A percentile compares a stretch with the other conserved stretches of the same genome.
These are phyloP conservation scores for Triplophysa tibetana DNA, from an alignment of 2,113 vertebrate species.

Conservation along the genomic window DNA sequence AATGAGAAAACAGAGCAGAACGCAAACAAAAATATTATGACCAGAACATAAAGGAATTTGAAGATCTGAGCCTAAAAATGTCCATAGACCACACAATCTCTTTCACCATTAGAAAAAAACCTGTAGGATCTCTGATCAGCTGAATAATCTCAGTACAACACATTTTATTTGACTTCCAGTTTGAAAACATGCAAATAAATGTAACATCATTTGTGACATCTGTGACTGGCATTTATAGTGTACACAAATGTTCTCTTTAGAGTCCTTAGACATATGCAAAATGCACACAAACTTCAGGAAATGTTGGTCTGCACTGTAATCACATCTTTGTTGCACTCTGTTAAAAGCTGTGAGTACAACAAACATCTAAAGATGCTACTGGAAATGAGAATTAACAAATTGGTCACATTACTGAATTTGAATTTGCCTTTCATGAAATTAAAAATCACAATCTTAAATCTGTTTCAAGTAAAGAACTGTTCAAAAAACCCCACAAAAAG, in stretches of 20 bases:
- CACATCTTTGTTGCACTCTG: background rate
- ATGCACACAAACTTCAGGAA: background rate
- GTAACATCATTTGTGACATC: background rate
- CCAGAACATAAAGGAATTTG: background rate
- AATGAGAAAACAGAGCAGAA: background rate
- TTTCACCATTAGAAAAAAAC: too few relatives aligned
- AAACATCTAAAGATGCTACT: background rate
- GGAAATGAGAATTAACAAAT: background rate
- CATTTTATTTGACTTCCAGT: background rate
- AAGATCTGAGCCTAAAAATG: background rate
- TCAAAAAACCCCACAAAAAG: background rate
- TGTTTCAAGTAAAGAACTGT: background rate
- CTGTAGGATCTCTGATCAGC: background rate
- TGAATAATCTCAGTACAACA: constrained; percentile 21
- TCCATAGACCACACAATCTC: background rate
- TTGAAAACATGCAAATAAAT: constrained; percentile 32
- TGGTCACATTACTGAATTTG: background rate
- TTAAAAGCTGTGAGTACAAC: constrained; percentile 24
- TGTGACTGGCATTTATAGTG: background rate
- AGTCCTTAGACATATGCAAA: constrained; percentile 6
- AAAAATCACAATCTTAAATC: background rate
- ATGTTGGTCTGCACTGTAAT: background rate
- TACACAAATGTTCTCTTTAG: background rate
- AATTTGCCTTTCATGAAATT: background rate
- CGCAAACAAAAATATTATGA: background rate